Evolutionary conservation across 2,113 vertebrate species (phyloP), one percentile per base, ranked within the genome.

Genomic region (Todiramphus saurophagus): DNA sequence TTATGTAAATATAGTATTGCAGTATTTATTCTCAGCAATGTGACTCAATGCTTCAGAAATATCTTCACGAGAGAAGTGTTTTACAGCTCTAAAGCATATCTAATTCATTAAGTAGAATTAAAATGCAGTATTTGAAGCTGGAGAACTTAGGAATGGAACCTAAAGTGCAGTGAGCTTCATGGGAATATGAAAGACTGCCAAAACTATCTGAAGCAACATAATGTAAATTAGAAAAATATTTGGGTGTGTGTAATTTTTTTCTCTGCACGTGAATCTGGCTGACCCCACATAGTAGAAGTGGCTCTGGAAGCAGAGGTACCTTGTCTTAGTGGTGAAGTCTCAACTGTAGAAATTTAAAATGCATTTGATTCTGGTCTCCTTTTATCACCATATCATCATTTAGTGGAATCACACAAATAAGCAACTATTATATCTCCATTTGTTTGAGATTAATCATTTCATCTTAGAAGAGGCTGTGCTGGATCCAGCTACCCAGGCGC

Each of bases 1-100:
- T 98, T 98, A 98, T 98, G 96, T 96, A 98, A 99, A 98, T 98
- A 58, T 92, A 96, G 97, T 97, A 95, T 85, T 77, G 59, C 60
- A 24, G 53, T 80, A 60, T 67, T 93, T 87, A 92, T 89, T 94
- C 87, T 96, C 89, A 90, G 77, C 76, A 83, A n/a, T 84, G 91
- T 96, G 96, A 94, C 89, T 95, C 88, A 83, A 18, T 59, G 73
- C 83, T 95, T 77, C 48, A 89, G 95, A 95, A 96, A 85, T 63
- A 87, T 75, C 84, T 82, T 87, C 92, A 56, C 21, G 59, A 66
- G 90, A 74, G 62, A 94, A 58, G 76, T 85, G 91, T 96, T 63
- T 96, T 82, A 62, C 46, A 82, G 87, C 66, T 94, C 81, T 60
- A 86, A 87, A 96, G 77, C 89, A 35, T 68, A 76, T 74, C 87